Conservation (phyloP, 2,113 vertebrate genomes). For the Apodemus sylvaticus region DNA sequence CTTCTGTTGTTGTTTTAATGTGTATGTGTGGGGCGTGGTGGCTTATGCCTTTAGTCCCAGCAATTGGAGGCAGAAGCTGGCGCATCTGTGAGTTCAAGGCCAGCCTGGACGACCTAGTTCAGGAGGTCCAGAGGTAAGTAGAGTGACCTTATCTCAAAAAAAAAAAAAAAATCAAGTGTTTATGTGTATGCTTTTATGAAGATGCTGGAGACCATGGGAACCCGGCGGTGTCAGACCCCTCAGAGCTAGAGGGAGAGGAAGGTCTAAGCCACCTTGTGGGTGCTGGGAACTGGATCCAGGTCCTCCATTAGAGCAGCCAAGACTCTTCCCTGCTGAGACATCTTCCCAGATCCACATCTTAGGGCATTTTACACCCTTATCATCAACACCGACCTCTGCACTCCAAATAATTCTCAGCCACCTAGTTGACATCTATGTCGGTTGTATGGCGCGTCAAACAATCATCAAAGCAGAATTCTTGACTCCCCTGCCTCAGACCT, state of each 20-base stretch:
- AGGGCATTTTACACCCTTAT: background rate
- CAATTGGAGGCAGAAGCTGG: background rate
- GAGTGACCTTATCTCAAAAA: background rate
- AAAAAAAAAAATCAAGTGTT: background rate
- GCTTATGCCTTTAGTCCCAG: background rate
- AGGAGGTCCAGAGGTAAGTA: background rate
- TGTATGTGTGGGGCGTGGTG: background rate
- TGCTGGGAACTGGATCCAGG: background rate
- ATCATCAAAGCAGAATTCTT: background rate
- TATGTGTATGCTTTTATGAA: background rate
- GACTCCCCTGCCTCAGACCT: background rate
- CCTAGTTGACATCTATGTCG: background rate
- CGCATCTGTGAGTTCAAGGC: background rate
- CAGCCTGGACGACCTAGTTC: background rate
- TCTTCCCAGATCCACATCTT: background rate
- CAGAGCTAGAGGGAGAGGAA: no score
- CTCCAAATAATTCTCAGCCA: background rate
- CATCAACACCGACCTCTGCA: background rate
- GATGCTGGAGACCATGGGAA: no score
- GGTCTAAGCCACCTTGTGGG: background rate
- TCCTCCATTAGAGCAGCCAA: background rate
- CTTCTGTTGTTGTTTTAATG: background rate
- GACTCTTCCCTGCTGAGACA: background rate
- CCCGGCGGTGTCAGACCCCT: background rate
- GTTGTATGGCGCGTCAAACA: background rate